phyloP scores from a whole-genome alignment of 2,797 vertebrate genomes.

The Dermochelys coriacea region DNA sequence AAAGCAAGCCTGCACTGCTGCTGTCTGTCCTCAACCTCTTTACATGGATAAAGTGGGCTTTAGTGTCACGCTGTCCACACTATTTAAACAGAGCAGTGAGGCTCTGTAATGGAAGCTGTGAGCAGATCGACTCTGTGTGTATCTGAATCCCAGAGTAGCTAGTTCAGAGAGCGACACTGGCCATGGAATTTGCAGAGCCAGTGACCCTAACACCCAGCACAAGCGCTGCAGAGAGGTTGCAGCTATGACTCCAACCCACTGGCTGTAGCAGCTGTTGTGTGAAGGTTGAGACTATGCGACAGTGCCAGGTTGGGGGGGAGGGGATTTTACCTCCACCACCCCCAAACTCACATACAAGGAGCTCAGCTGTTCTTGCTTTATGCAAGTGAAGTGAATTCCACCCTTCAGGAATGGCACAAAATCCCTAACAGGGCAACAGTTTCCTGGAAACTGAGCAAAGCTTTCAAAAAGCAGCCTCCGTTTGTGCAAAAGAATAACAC shows the following conservation, averaged over 20 bases:
- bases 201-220: not conserved
- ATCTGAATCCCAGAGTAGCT: not conserved
- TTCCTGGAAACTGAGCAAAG: not conserved
- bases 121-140: not conserved
- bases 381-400: not conserved
- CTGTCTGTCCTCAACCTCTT: not conserved
- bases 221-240: not conserved
- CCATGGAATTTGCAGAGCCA: not conserved
- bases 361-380: not conserved
- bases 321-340: not conserved
- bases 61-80: fast-evolving
- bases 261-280: not conserved
- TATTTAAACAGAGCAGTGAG: fast-evolving
- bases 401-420: not conserved
- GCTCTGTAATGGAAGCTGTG: fast-evolving
- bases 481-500: not conserved
- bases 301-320: not conserved
- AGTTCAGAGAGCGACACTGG: not conserved
- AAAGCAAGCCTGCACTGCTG: not conserved
- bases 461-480: too few relatives aligned
- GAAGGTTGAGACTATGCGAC: not conserved
- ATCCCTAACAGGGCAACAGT: not conserved
- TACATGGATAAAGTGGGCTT: fast-evolving
- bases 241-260: not conserved
- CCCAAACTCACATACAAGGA: not conserved